These are phyloP conservation scores for Dinomys branickii DNA, from an alignment of 2,113 vertebrate genomes.

Conservation along the genomic window DNA sequence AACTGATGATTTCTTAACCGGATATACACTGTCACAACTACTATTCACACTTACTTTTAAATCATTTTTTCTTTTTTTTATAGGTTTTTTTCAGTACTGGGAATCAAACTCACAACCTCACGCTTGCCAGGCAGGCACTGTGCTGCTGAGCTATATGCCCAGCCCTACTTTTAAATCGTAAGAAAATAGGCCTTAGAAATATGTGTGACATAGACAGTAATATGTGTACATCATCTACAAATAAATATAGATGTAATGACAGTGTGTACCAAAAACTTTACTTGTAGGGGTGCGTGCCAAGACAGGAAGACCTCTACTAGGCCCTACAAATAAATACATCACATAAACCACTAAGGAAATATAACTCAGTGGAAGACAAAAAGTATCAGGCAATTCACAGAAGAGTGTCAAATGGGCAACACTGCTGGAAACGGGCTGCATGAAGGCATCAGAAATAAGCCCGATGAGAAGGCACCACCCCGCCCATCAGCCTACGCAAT, in stretches of 20 bases:
- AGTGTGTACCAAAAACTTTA: background rate
- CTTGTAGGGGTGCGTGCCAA: background rate
- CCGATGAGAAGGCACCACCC: background rate
- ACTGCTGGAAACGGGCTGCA: background rate
- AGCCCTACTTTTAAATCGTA: background rate
- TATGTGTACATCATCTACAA: background rate
- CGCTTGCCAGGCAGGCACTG: no score
- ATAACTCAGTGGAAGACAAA: background rate
- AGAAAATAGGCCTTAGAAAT: background rate
- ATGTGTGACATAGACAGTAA: background rate
- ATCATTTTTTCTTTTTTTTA: no score
- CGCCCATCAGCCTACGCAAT: background rate
- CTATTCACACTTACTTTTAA: background rate
- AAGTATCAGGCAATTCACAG: background rate
- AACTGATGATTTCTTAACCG: background rate
- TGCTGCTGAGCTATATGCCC: no score
- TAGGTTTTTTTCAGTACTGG: no score
- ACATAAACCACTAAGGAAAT: background rate
- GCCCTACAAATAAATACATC: background rate
- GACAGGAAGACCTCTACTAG: background rate
- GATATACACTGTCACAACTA: background rate
- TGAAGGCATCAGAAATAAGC: background rate
- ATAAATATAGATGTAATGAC: background rate
- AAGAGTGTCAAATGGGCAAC: background rate
- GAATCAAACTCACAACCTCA: no score